Base-by-base conservation (phyloP, 2,113 vertebrate genomes). In the Siphamia tubifer region DNA sequence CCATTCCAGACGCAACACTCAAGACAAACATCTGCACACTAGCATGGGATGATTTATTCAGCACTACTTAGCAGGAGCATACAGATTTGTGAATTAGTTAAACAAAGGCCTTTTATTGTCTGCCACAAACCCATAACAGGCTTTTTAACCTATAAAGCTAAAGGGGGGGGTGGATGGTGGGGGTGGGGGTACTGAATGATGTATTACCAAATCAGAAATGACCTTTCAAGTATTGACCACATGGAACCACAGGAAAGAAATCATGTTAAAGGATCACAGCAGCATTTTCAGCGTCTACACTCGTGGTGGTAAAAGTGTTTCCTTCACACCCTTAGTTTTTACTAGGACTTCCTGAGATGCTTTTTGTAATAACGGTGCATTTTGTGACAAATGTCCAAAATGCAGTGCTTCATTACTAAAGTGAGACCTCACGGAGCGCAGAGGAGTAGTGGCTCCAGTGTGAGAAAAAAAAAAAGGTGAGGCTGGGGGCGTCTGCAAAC, bases 1-100 rank as follows among this genome's bases (percentile, higher is more conserved):
- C 79, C 71, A 60, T 70, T 71, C 69, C 75, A 25, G 67, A 60
- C 53, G 60, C 13, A 24, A 57, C 76, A 43, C 65, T 36, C 57
- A 74, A 74, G 56, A 71, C 66, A 87, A 81, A 80, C 58, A 70
- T 76, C 58, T 84, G 69, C 70, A 76, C 2, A 34, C 40, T 19
- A 80, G 71, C 78, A 76, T 63, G 57, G 7, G 32, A 58, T 79
- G 68, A 87, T 85, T 87, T 77, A 84, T 85, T 88, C 76, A 77
- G 60, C 49, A 28, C 43, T 79, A 83, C 47, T 82, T 65, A 68
- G 65, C 12, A 2, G 55, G 73, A 71, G 60, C 13, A 1, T 30
- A 43, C 67, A 73, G 48, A 86, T 85, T 67, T 78, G 78, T 62
- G 40, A 71, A 53, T 69, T 77, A 63, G 70, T 78, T 81, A 82